A percentile compares a stretch with the other conserved stretches of the same genome.
phyloP scores from a whole-genome alignment of 2,888 invertebrate species.

The Ormyrus rosae region DNA sequence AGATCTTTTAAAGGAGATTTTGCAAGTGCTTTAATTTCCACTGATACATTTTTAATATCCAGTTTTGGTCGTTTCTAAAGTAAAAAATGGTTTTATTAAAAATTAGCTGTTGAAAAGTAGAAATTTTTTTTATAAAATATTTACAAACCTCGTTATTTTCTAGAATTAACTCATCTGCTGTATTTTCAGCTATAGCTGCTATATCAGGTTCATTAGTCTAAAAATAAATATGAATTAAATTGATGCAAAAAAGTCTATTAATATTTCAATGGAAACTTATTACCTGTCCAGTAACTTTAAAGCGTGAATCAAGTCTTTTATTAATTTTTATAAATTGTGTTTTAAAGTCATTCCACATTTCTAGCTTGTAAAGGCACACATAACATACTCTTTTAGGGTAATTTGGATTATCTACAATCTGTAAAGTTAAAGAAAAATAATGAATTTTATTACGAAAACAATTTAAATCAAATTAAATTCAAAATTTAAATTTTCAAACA shows the following conservation, averaged over 20 bases:
- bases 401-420: conserved; percentile 67
- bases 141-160: conserved; percentile 45
- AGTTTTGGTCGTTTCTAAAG: conserved; percentile 53
- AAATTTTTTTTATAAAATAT: conserved; percentile 2
- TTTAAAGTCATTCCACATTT: conserved; percentile 72
- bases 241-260: neutral
- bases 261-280: conserved; percentile 10
- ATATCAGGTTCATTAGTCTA: conserved; percentile 46
- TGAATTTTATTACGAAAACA: neutral
- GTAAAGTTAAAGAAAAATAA: conserved; percentile 35
- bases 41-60: conserved; percentile 1
- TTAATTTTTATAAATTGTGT: conserved; percentile 68
- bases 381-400: conserved; percentile 70
- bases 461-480: neutral
- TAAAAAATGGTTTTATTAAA: conserved; percentile 15
- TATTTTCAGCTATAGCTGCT: conserved; percentile 40
- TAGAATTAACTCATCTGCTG: conserved; percentile 37
- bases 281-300: conserved; percentile 53
- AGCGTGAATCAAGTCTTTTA: conserved; percentile 35
- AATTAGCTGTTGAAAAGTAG: neutral
- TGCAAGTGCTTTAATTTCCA: no score
- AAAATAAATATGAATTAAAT: conserved; percentile 13
- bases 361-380: conserved; percentile 71
- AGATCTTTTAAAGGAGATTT: no score
- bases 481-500: no score